Conservation (phyloP, 2,113 vertebrate genomes). For the Eleginops maclovinus region DNA sequence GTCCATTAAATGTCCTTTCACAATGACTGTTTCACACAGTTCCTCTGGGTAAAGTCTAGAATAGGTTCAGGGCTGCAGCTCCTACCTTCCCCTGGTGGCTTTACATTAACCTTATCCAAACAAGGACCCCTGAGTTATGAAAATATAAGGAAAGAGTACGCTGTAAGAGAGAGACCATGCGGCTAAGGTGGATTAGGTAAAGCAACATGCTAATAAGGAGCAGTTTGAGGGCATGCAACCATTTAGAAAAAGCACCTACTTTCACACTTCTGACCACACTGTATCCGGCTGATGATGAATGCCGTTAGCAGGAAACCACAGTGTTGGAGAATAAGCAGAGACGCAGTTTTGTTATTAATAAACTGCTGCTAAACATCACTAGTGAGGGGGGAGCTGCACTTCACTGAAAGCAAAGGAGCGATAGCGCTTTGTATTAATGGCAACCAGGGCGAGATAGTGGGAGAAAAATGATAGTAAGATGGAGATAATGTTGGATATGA, state of each 20-base stretch:
- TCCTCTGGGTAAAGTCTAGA: no score
- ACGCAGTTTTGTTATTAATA: conserved; percentile 66
- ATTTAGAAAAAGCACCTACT: conserved; percentile 43
- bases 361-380: conserved; percentile 47
- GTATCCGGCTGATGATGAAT: conserved; percentile 38
- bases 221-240: conserved; percentile 49
- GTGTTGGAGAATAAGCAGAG: conserved; percentile 63
- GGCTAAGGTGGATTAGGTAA: conserved; percentile 56
- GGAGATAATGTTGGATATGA: conserved; percentile 53
- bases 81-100: conserved; percentile 11
- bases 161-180: conserved; percentile 22
- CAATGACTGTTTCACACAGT: no score
- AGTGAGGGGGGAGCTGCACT: conserved; percentile 23
- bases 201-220: conserved; percentile 49
- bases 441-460: conserved; percentile 17
- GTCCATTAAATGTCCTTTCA: no score
- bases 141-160: conserved; percentile 47
- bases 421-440: neutral
- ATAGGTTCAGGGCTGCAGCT: neutral
- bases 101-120: conserved; percentile 50
- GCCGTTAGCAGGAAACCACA: conserved; percentile 37
- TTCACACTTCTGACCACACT: conserved; percentile 43
- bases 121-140: conserved; percentile 53
- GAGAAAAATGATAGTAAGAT: conserved; percentile 45
- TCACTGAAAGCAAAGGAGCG: conserved; percentile 24